Evolutionary conservation across 2,113 vertebrate species (phyloP).

Genomic region (Rhagologus leucostigma): DNA sequence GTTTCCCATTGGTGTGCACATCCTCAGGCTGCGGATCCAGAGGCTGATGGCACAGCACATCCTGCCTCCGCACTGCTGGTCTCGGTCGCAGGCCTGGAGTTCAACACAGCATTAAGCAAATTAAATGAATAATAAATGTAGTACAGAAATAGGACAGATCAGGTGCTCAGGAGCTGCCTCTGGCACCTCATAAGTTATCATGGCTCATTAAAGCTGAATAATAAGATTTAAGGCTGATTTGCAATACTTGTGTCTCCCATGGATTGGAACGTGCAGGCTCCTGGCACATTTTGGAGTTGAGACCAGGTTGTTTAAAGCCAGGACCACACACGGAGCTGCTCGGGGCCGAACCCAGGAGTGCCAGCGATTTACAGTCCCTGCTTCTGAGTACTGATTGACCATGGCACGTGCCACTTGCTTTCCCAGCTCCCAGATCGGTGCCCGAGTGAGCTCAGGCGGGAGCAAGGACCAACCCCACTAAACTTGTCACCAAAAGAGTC

Average conservation of each 20-base stretch:
- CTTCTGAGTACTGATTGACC: neutral
- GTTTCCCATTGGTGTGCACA: slow-evolving; percentile 88
- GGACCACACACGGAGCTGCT: rapidly evolving
- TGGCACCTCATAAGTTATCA: neutral
- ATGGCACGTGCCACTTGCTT: rapidly evolving
- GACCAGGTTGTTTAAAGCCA: neutral
- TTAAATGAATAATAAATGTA: neutral
- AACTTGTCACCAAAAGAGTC: neutral
- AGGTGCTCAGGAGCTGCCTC: neutral
- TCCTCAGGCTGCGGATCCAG: slow-evolving; percentile 90
- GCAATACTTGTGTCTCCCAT: neutral
- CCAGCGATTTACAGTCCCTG: neutral
- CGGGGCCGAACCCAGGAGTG: neutral
- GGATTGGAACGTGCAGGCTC: neutral
- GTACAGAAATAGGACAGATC: neutral
- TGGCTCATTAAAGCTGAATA: neutral
- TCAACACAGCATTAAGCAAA: neutral
- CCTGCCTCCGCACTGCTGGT: slow-evolving; percentile 86
- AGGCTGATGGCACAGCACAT: slow-evolving; percentile 94
- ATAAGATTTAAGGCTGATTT: neutral
- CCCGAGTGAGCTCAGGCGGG: neutral
- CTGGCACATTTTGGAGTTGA: neutral
- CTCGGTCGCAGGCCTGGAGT: slow-evolving; percentile 83
- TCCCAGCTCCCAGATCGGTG: rapidly evolving
- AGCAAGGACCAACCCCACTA: neutral